Evolutionary conservation across 2,113 vertebrate genomes (phyloP).

Genomic region (Collichthys lucidus): DNA sequence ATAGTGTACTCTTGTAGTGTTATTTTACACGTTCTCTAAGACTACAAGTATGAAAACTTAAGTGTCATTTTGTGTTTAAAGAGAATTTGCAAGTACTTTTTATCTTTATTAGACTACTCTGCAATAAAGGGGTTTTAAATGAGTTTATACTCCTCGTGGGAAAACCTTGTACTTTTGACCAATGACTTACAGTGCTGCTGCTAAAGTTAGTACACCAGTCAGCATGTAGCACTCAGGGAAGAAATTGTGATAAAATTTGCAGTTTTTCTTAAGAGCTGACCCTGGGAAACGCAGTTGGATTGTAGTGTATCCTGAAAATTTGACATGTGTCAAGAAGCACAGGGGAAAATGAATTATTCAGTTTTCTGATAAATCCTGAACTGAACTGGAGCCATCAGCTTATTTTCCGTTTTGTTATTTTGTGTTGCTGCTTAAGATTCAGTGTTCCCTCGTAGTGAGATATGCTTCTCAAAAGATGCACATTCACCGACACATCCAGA

Average conservation of each 20-base stretch:
- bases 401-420: constrained; percentile 45
- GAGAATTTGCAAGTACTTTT: not conserved
- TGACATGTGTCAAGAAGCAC: not conserved
- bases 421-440: constrained; percentile 62
- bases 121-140: no score
- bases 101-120: not conserved
- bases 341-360: not conserved
- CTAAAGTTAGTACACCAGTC: constrained; percentile 1
- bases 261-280: not conserved
- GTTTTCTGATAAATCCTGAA: constrained; percentile 26
- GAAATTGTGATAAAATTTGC: not conserved
- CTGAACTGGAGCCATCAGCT: constrained; percentile 19
- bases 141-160: no score
- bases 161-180: not conserved
- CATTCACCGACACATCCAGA: constrained; percentile 36
- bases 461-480: constrained; percentile 40
- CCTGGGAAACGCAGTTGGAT: not conserved
- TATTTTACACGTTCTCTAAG: not conserved
- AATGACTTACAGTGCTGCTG: not conserved
- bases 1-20: not conserved
- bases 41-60: not conserved
- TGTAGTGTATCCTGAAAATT: not conserved
- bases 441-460: constrained; percentile 58
- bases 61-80: not conserved
- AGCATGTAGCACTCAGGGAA: not conserved